These are phyloP conservation scores for Sipha flava DNA, from an alignment of 1,140 invertebrate species.

Conservation along the genomic window DNA sequence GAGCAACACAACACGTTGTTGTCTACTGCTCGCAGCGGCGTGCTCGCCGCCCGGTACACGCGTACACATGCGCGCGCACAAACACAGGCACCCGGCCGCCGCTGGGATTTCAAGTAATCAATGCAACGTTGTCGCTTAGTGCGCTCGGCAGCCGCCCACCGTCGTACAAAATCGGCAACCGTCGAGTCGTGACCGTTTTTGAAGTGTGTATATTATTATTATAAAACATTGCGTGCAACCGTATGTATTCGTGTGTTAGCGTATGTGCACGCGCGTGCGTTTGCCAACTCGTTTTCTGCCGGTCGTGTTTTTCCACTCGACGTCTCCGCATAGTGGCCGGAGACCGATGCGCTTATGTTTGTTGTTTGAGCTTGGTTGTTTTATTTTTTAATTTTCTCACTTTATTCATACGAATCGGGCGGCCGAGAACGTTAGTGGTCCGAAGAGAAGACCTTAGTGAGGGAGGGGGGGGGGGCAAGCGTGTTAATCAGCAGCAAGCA, in stretches of 20 bases:
- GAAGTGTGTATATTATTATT: neutral
- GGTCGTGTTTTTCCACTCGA: neutral
- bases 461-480: too few relatives aligned
- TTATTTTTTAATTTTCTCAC: too few relatives aligned
- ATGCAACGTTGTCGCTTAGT: conserved; percentile 1
- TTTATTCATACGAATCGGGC: too few relatives aligned
- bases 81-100: neutral
- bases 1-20: conserved; percentile 29
- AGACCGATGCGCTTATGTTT: neutral
- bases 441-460: too few relatives aligned
- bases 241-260: too few relatives aligned
- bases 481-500: too few relatives aligned
- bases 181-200: conserved; percentile 25
- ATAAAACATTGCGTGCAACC: neutral
- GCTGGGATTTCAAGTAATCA: conserved; percentile 29
- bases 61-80: neutral
- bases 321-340: neutral
- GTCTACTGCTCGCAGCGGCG: neutral
- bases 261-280: neutral
- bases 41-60: neutral
- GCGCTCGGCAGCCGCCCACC: neutral
- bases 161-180: conserved; percentile 17
- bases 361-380: too few relatives aligned
- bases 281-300: neutral
- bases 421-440: too few relatives aligned